phyloP scores from a whole-genome alignment of 92 coral and sea anemone species.

The Palythoa grandis region DNA sequence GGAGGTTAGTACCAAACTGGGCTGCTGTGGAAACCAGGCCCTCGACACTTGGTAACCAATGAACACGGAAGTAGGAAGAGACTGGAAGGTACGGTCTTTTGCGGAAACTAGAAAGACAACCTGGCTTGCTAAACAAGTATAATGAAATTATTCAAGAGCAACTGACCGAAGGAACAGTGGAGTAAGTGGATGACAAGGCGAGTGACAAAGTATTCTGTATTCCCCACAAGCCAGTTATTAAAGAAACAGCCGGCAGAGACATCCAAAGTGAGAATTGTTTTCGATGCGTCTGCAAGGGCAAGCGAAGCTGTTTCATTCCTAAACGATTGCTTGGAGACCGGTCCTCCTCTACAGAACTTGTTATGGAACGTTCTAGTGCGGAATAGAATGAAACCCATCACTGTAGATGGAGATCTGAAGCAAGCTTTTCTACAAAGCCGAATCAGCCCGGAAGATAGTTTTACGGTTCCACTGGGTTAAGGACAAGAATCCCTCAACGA shows the following conservation, averaged over 20 bases:
- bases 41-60: slow-evolving; percentile 51
- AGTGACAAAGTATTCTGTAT: no score
- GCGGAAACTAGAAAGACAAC: slow-evolving; percentile 46
- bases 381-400: slow-evolving; percentile 41
- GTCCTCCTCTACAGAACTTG: slow-evolving; percentile 60
- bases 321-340: slow-evolving; percentile 62
- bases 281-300: slow-evolving; percentile 36
- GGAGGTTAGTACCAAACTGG: slow-evolving; percentile 66
- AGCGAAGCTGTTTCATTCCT: slow-evolving; percentile 34
- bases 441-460: slow-evolving; percentile 18
- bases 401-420: slow-evolving; percentile 36
- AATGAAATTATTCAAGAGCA: slow-evolving; percentile 49
- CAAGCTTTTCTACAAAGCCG: slow-evolving; percentile 59
- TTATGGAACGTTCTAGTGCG: slow-evolving; percentile 54
- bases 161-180: slow-evolving; percentile 50
- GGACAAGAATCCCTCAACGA: no score
- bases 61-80: slow-evolving; percentile 53
- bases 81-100: slow-evolving; percentile 50
- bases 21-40: slow-evolving; percentile 62
- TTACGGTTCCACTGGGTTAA: no score
- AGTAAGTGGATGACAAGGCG: slow-evolving; percentile 26
- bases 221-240: no score
- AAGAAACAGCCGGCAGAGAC: background rate
- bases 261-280: slow-evolving; percentile 40
- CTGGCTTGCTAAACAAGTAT: slow-evolving; percentile 46